phyloP scores from a whole-genome alignment of 2,888 invertebrate genomes.

The Drosophila paranaensis region DNA sequence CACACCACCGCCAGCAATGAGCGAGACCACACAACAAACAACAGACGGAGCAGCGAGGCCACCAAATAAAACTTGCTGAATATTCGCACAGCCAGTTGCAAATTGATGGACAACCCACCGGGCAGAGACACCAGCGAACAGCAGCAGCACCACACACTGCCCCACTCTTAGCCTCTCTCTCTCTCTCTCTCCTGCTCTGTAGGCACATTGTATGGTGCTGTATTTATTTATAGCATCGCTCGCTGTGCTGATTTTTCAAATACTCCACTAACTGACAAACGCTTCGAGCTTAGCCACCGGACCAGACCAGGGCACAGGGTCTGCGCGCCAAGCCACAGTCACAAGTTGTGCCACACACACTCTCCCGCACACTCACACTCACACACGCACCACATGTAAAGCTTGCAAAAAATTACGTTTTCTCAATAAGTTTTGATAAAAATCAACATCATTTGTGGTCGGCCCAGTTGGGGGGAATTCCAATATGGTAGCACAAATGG shows the following conservation, averaged over 20 bases:
- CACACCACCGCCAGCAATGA: constrained; percentile 37
- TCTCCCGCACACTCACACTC: constrained; percentile 16
- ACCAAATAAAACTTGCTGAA: constrained; percentile 78
- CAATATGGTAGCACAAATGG: constrained; percentile 71
- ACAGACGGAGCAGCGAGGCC: constrained; percentile 38
- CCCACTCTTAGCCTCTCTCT: background rate
- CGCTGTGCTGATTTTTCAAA: constrained; percentile 77
- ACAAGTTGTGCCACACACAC: constrained; percentile 21
- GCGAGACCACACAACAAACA: constrained; percentile 41
- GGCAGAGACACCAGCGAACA: constrained; percentile 45
- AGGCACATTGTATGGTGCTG: constrained; percentile 57
- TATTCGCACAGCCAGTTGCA: constrained; percentile 72
- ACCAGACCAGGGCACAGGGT: constrained; percentile 1
- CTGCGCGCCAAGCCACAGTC: constrained; percentile 5
- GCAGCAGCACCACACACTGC: constrained; percentile 2
- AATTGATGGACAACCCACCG: constrained; percentile 77
- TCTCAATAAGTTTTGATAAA: constrained; percentile 81
- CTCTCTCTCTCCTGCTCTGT: background rate
- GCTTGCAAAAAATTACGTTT: constrained; percentile 78
- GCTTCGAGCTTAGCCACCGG: constrained; percentile 32
- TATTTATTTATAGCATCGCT: constrained; percentile 70
- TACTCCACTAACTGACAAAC: constrained; percentile 63
- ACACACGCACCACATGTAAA: constrained; percentile 53
- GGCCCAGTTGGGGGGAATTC: constrained; percentile 80
- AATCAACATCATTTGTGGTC: constrained; percentile 79